These are phyloP conservation scores for Reticulitermes speratus DNA, from an alignment of 1,140 invertebrate species.

Conservation along the genomic window DNA sequence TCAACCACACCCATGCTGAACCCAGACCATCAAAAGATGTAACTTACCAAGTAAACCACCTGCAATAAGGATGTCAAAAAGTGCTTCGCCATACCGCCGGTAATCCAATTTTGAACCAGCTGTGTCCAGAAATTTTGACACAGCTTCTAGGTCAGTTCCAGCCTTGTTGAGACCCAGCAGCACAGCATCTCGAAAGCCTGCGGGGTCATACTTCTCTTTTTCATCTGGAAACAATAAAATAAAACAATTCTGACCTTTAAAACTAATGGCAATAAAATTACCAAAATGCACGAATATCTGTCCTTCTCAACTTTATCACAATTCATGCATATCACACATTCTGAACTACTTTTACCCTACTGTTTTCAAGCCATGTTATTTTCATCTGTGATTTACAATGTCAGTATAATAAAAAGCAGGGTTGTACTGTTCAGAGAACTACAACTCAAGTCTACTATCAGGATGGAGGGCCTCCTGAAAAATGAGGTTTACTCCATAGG, in stretches of 20 bases:
- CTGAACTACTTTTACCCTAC: no score
- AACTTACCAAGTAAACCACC: constrained; percentile 55
- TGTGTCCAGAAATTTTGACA: constrained; percentile 90
- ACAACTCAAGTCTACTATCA: no score
- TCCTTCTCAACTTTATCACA: no score
- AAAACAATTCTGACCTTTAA: no score
- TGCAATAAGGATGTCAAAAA: constrained; percentile 97
- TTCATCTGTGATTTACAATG: no score
- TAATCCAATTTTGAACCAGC: constrained; percentile 96
- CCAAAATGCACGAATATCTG: background rate
- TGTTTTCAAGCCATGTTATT: no score
- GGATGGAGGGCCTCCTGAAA: no score
- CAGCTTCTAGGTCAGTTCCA: constrained; percentile 86
- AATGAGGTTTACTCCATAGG: no score
- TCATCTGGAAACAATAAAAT: constrained; percentile 66
- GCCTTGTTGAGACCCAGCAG: constrained; percentile 90
- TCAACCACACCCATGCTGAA: background rate
- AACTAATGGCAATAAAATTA: constrained; percentile 8
- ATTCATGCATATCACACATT: no score
- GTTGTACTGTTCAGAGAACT: no score
- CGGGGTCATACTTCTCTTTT: constrained; percentile 99
- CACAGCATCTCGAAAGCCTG: constrained; percentile 94
- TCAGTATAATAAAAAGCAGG: no score
- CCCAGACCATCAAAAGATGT: background rate
- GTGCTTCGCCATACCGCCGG: constrained; percentile 93